Evolutionary conservation across 2,797 vertebrate species (phyloP), one percentile per base, ranked within the genome.

Genomic region (Notolabrus celidotus): DNA sequence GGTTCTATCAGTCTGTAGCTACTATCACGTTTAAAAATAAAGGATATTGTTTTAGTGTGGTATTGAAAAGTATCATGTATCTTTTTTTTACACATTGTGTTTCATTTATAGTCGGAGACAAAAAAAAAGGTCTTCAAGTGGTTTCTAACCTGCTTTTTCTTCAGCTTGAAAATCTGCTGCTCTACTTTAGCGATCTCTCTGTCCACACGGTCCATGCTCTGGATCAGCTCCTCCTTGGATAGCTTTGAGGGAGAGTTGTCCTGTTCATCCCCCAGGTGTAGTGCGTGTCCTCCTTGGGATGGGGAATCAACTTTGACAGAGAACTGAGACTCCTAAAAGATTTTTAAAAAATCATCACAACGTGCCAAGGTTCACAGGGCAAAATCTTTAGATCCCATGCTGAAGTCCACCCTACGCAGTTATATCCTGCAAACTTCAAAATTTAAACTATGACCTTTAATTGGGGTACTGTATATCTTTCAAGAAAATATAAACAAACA

Each of bases 171-270:
- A 89, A 99, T 99, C 93, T 99, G 98, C 85, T 99, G 97, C 74
- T 99, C 98, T 66, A 99, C 98, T 93, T 99, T 99, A 0, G 98
- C 98, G 39, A 99, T 99, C 85, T 99, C 98, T 4, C 98, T 87
- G 90, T 99, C 98, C 8, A 99, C 98, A 0, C 97, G 96, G 84
- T 99, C 98, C 98, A 99, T 99, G 84, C 98, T 99, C 93, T 99
- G 98, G 84, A 99, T 99, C 80, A 99, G 85, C 91, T 99, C 98
- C 81, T 99, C 98, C 86, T 99, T 99, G 46, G 98, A 99, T 53
- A 99, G 95, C 83, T 99, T 99, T 83, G 98, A 99, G 53, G 98
- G 98, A 36, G 97, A 99, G 7, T 94, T 90, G 69, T 99, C 98
- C 88, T 97, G 96, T 23, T 99, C 98, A 17, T 99, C 97, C 27